Evolutionary conservation across 2,797 vertebrate species (phyloP), one percentile per base, ranked within the genome.

Genomic region (Micromesistius poutassou): DNA sequence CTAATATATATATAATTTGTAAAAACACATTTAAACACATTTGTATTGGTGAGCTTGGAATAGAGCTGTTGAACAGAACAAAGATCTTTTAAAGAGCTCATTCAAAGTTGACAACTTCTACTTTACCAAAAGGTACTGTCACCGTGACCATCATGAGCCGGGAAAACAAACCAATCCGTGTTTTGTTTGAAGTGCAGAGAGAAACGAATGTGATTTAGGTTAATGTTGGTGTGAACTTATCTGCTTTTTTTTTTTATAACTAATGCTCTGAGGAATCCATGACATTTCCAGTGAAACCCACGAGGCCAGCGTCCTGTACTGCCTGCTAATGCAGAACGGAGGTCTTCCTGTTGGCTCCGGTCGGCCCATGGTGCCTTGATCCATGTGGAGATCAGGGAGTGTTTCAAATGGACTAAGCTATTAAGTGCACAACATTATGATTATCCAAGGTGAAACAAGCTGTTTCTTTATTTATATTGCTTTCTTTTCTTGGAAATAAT

Each of bases 341-440:
- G 62, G 30, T 73, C 14, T 33, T 35, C 76, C 73, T 35, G 33
- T 35, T 35, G 33, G 33, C 33, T 35, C 33, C 7, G 33, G 4
- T 35, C 6, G 33, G 33, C 33, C 33, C 33, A 35, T 6, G 33
- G 73, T 84, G 76, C 77, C 72, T 77, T 50, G 78, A 79, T 75
- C 30, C 35, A 12, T 4, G 36, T 71, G 38, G 71, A 68, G 25
- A 28, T 68, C 9, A 68, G 25, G 12, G 74, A 74, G 79, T 30
- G 76, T 82, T 42, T 82, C 84, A 77, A 85, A 81, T 82, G 86
- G 85, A 90, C 77, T 84, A 89, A 89, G 88, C 88, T 92, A 90
- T 90, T 90, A 90, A 83, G 80, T 87, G 84, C 82, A 89, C 88
- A 91, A 80, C 80, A 82, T n/a, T 68, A 86, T 82, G 82, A 87